phyloP scores from a whole-genome alignment of 2,113 vertebrate genomes.

The Tupaia chinensis region DNA sequence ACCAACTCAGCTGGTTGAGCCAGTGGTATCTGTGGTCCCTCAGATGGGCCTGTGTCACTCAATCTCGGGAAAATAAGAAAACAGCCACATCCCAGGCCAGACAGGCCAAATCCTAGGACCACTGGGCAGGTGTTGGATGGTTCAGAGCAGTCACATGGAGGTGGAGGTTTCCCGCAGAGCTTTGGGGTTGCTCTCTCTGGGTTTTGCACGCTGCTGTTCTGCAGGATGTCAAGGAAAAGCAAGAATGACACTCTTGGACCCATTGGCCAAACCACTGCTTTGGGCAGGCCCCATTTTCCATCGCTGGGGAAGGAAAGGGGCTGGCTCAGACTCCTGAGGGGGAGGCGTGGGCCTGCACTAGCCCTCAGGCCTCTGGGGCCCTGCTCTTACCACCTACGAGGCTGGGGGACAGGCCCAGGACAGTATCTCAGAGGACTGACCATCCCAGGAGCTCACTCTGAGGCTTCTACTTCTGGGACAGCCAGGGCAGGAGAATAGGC shows the following conservation, averaged over 20 bases:
- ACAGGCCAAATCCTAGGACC: background rate
- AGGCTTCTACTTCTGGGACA: accelerated
- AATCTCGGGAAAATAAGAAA: background rate
- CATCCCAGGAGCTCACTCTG: background rate
- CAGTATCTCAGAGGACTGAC: accelerated
- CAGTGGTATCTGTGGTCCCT: background rate
- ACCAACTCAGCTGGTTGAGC: background rate
- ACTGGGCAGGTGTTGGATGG: accelerated
- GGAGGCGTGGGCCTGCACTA: background rate
- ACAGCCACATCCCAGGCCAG: background rate
- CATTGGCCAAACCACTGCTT: background rate
- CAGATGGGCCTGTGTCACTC: background rate
- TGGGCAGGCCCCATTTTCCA: background rate
- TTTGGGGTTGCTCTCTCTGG: background rate
- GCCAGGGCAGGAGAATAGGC: no score
- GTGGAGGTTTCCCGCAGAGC: background rate
- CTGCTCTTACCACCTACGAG: background rate
- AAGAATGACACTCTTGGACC: background rate
- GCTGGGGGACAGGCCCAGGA: background rate
- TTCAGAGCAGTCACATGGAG: accelerated
- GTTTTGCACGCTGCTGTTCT: background rate
- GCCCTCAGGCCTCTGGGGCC: background rate
- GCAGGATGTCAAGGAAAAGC: background rate
- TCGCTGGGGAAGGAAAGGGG: no score
- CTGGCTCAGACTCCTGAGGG: accelerated